Base-by-base conservation (phyloP, 2,797 vertebrate genomes). In the Sebastes nivosus region DNA sequence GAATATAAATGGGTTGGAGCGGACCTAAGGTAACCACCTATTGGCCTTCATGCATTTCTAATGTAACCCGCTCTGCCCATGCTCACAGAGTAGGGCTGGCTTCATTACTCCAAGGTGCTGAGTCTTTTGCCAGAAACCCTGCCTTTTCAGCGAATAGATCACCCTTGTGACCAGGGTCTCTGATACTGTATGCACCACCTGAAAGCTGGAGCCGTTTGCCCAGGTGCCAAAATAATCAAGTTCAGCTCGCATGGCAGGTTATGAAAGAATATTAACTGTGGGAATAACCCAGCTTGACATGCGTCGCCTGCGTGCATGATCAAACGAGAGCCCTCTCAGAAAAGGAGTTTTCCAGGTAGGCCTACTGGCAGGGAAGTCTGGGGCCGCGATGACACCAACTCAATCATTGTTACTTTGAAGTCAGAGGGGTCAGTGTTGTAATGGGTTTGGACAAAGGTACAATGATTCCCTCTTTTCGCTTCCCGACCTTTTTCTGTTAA, bases 191-290 rank as follows among this genome's bases (percentile, higher is more conserved):
- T 88, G 92, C 94, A 89, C 89, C 93, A 92, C 91, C 91, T 93
- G 92, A 94, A 94, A 89, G 90, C 93, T 82, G 87, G 59, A 91
- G 93, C 92, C 94, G 94, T 95, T 95, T 94, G 94, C 94, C 95
- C 92, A 92, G 92, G 93, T 96, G 95, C 95, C 95, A 96, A 96
- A 96, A 96, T 95, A 96, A 96, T 96, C 95, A 96, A 95, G 94
- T 95, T 95, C 92, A 93, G 94, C 93, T 88, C 79, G 89, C 93
- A 94, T 96, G 95, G 96, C 93, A 88, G 95, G 94, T 95, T 95
- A 95, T 96, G 95, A 96, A 96, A 96, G 95, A 95, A 95, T 96
- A 96, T 96, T 95, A 96, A 96, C 95, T 96, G 93, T 95, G 95
- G 95, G 95, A 96, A 96, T 96, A 96, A 95, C 95, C 95, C 91